Percentiles rank a stretch among this genome's conserved stretches.
Evolutionary conservation across 2,888 invertebrate species (phyloP).

Genomic region (Watsonalla cultraria): DNA sequence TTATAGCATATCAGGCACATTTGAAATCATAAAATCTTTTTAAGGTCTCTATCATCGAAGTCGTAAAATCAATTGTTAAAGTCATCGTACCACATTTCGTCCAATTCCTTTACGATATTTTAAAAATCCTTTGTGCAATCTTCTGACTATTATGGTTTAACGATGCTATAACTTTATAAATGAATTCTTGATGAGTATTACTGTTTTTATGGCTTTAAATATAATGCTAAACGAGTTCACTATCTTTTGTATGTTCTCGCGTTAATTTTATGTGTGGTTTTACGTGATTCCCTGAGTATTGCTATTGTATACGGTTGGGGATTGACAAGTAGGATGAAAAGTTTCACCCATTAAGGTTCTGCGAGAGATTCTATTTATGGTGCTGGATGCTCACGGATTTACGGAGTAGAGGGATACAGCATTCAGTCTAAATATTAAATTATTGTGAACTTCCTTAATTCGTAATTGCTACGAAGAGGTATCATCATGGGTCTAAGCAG

Average conservation of each 20-base stretch:
- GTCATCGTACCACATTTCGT: conserved; percentile 25
- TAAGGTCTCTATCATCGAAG: neutral
- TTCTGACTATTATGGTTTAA: conserved; percentile 27
- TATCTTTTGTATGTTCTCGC: neutral
- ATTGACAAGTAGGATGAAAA: too few relatives aligned
- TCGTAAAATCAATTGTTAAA: conserved; percentile 1
- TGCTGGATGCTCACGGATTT: too few relatives aligned
- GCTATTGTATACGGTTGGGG: too few relatives aligned
- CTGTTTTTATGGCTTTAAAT: conserved; percentile 14
- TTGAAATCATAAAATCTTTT: conserved; percentile 1
- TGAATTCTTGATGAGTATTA: conserved; percentile 17
- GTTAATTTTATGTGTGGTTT: neutral
- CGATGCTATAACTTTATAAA: conserved; percentile 21
- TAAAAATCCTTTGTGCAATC: conserved; percentile 23
- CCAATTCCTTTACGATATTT: conserved; percentile 32
- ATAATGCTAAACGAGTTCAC: neutral
- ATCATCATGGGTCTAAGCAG: too few relatives aligned
- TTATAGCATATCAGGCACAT: neutral
- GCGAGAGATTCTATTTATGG: too few relatives aligned
- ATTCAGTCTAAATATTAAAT: too few relatives aligned
- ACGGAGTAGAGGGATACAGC: too few relatives aligned
- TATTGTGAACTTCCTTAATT: too few relatives aligned
- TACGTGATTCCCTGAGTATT: neutral
- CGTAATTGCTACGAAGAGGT: too few relatives aligned
- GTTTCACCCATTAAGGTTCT: too few relatives aligned